phyloP scores from a whole-genome alignment of 1,140 invertebrate species.

The Macrocentrus cingulum region DNA sequence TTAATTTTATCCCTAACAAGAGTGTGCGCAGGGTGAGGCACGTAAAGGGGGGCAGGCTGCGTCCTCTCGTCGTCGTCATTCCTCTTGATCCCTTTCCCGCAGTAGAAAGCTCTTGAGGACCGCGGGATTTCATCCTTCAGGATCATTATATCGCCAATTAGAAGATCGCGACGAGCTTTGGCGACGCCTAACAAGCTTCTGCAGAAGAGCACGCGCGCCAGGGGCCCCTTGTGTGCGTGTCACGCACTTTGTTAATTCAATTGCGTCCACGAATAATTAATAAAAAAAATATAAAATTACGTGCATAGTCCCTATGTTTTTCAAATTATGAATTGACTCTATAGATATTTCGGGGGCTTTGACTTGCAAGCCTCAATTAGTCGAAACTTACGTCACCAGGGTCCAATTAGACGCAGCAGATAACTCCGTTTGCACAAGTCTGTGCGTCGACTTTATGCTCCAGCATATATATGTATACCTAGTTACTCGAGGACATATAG shows the following conservation, averaged over 20 bases:
- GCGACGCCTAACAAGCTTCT: conserved; percentile 60
- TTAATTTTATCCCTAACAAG: conserved; percentile 57
- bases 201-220: conserved; percentile 36
- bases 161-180: conserved; percentile 55
- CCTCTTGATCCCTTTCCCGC: background rate
- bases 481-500: too few relatives aligned
- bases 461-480: conserved; percentile 3
- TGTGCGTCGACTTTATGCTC: conserved; percentile 27
- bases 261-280: too few relatives aligned
- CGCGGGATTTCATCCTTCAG: conserved; percentile 55
- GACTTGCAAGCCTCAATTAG: conserved; percentile 62
- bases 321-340: too few relatives aligned
- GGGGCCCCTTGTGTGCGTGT: too few relatives aligned
- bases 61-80: background rate
- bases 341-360: too few relatives aligned
- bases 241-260: background rate
- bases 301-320: too few relatives aligned
- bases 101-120: conserved; percentile 13
- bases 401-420: conserved; percentile 59
- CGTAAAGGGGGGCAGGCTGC: conserved; percentile 3
- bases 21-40: conserved; percentile 39
- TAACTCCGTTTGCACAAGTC: conserved; percentile 58
- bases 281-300: too few relatives aligned
- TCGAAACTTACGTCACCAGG: conserved; percentile 58
- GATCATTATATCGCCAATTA: conserved; percentile 62